phyloP scores from a whole-genome alignment of 1,140 invertebrate species.

The Lanistes nyassanus region DNA sequence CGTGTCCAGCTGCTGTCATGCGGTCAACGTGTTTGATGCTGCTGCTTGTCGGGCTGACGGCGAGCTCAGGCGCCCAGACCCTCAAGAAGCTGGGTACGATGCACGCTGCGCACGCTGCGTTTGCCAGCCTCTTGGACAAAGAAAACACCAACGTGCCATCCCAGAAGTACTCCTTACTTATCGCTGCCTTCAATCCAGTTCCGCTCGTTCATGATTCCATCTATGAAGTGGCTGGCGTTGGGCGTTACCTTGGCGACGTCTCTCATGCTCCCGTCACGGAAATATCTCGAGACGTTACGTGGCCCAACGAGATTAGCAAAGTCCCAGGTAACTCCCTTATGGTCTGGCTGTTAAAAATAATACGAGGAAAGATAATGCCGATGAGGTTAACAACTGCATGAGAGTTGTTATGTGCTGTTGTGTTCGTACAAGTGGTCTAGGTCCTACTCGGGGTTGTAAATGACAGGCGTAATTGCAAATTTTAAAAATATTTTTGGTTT shows the following conservation, averaged over 20 bases:
- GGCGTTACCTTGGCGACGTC: slow-evolving; percentile 32
- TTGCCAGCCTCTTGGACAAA: slow-evolving; percentile 35
- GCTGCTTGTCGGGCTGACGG: too few species aligned
- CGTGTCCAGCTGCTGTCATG: too few species aligned
- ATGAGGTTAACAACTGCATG: not conserved
- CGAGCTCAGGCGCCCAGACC: not conserved
- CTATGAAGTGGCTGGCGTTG: slow-evolving; percentile 36
- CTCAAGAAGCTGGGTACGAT: slow-evolving; percentile 29
- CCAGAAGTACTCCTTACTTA: slow-evolving; percentile 37
- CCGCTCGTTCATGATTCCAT: slow-evolving; percentile 39
- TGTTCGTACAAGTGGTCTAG: too few species aligned
- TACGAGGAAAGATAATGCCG: not conserved
- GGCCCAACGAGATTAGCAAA: slow-evolving; percentile 50
- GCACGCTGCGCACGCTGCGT: slow-evolving; percentile 34
- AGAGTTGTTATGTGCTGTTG: too few species aligned
- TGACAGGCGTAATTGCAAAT: too few species aligned
- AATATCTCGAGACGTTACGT: slow-evolving; percentile 36
- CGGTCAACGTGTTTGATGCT: too few species aligned
- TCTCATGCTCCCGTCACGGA: slow-evolving; percentile 18
- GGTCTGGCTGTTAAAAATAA: not conserved
- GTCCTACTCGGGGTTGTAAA: too few species aligned
- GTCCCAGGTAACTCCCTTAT: slow-evolving; percentile 42
- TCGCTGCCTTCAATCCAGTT: slow-evolving; percentile 43
- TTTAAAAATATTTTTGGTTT: too few species aligned
- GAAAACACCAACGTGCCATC: not conserved